These are phyloP conservation scores for Lophura nycthemera DNA, from an alignment of 2,113 vertebrate species.

Conservation along the genomic window DNA sequence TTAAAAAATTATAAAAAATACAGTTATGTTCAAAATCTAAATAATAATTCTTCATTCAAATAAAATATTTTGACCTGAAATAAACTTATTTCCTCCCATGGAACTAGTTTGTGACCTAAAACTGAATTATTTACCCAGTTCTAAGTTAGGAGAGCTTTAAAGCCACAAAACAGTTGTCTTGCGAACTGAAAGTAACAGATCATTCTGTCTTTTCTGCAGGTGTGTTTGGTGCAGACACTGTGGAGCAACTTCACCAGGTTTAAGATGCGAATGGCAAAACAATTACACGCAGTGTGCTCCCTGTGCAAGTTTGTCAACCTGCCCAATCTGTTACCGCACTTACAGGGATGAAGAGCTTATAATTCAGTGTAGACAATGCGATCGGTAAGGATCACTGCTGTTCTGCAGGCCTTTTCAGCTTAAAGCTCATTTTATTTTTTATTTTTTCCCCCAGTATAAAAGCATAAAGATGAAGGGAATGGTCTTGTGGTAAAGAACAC, in stretches of 20 bases:
- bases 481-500: constrained; percentile 14
- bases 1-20: background rate
- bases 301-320: constrained; percentile 88
- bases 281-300: constrained; percentile 97
- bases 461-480: background rate
- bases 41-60: background rate
- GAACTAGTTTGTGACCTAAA: background rate
- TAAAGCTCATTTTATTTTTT: background rate
- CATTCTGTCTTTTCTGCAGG: constrained; percentile 77
- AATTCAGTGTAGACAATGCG: constrained; percentile 93
- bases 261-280: constrained; percentile 93
- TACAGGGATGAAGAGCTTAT: constrained; percentile 92
- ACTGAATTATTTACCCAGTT: background rate
- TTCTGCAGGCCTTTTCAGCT: background rate
- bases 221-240: constrained; percentile 96
- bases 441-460: background rate
- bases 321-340: constrained; percentile 84
- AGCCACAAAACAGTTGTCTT: background rate
- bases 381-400: constrained; percentile 82
- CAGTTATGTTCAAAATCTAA: background rate
- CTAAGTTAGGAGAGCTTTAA: background rate
- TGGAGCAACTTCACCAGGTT: constrained; percentile 90
- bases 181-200: background rate
- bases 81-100: background rate
- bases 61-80: background rate